A percentile compares a stretch with the other conserved stretches of the same genome.
Evolutionary conservation across 2,888 invertebrate genomes (phyloP).

Genomic region (Ceramica pisi): DNA sequence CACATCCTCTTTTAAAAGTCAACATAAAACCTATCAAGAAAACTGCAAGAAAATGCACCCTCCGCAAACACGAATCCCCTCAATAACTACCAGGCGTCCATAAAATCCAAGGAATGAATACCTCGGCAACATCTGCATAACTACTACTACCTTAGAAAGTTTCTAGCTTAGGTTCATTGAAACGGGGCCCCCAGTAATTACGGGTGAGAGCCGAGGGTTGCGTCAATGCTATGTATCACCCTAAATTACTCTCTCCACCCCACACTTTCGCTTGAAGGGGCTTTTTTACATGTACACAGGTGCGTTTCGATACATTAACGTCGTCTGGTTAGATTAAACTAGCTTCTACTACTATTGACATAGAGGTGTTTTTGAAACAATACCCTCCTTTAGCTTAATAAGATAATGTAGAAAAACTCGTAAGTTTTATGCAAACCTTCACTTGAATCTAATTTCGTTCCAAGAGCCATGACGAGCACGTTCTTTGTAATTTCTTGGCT

Average conservation of each 20-base stretch:
- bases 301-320: conserved; percentile 72
- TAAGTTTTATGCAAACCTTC: conserved; percentile 46
- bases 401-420: conserved; percentile 38
- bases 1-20: background rate
- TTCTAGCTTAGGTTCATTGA: conserved; percentile 64
- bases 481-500: conserved; percentile 29
- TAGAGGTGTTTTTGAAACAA: conserved; percentile 43
- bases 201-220: conserved; percentile 68
- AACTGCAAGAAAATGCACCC: conserved; percentile 3
- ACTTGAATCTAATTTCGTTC: conserved; percentile 41
- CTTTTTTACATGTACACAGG: conserved; percentile 77
- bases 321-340: conserved; percentile 55
- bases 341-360: conserved; percentile 12
- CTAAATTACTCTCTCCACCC: conserved; percentile 86
- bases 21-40: background rate
- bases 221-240: conserved; percentile 81
- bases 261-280: conserved; percentile 70
- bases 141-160: conserved; percentile 51
- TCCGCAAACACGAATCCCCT: conserved; percentile 11
- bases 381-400: conserved; percentile 2
- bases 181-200: conserved; percentile 70
- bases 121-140: conserved; percentile 48
- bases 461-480: conserved; percentile 12
- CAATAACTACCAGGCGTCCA: conserved; percentile 34
- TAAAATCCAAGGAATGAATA: conserved; percentile 55